Conservation (phyloP, 1,140 invertebrate genomes). For the Drosophila leontia region DNA sequence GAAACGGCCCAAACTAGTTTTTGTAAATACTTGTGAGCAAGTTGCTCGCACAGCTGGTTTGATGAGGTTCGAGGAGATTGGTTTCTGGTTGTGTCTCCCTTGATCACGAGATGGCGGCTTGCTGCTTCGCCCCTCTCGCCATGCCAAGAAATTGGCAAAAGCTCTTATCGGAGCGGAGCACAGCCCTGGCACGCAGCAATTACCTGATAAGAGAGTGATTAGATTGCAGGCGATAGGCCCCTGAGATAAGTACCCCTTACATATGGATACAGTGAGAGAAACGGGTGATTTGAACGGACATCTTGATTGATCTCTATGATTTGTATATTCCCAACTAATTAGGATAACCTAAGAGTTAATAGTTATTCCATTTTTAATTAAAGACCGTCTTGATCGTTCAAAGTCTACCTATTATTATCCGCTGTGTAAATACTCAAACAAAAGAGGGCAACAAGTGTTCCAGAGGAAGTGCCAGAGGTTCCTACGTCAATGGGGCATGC, state of each 20-base stretch:
- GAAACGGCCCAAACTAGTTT: slow-evolving; percentile 63
- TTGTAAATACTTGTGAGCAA: slow-evolving; percentile 29
- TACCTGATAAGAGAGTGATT: slow-evolving; percentile 47
- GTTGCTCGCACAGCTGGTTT: slow-evolving; percentile 39
- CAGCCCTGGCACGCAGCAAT: slow-evolving; percentile 37
- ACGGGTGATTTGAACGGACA: neutral
- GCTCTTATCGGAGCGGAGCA: slow-evolving; percentile 34
- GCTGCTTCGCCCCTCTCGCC: neutral
- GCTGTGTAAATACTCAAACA: slow-evolving; percentile 16
- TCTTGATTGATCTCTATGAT: neutral
- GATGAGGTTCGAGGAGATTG: slow-evolving; percentile 3
- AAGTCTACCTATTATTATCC: neutral
- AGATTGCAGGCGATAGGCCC: slow-evolving; percentile 31
- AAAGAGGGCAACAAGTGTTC: slow-evolving; percentile 28
- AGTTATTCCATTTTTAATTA: neutral
- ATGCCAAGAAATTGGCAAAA: slow-evolving; percentile 7
- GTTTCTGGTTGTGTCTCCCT: slow-evolving; percentile 15
- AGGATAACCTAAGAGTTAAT: too few relatives aligned
- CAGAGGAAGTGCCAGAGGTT: neutral
- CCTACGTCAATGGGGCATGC: slow-evolving; percentile 42
- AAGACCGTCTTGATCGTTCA: neutral
- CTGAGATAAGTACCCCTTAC: slow-evolving; percentile 8
- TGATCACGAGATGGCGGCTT: slow-evolving; percentile 28
- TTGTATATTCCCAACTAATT: neutral
- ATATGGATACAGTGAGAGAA: slow-evolving; percentile 1